Base-by-base conservation (phyloP, 2,797 vertebrate genomes). In the Onychomys arenicola region DNA sequence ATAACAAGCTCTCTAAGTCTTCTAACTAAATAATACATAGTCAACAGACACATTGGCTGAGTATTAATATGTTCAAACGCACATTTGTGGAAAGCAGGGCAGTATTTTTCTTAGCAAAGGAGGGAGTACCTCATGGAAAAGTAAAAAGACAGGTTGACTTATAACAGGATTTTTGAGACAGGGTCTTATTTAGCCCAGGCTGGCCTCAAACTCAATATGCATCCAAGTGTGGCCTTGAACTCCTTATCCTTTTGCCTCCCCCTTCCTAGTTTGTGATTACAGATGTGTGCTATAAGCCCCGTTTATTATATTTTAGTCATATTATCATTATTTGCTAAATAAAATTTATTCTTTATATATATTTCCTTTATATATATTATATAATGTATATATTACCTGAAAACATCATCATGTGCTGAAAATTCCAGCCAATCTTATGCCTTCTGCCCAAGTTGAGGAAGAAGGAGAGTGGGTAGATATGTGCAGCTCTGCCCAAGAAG, bases 381-480 rank as follows among this genome's bases (percentile, higher is more conserved):
- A 89, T 98, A 90, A 76, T 6, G n/a, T 55, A 11, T 78, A 34
- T 52, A 89, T 98, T 98, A 99, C 99, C 99, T 98, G 99, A 99
- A 99, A 99, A 99, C 99, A 99, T 99, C 99, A 99, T 99, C 99
- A 99, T 99, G 97, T 99, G 99, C 98, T 99, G 99, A 98, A 99
- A 99, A 98, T 99, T 99, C 98, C 99, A 99, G 86, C 99, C 99
- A 96, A 99, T 99, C 98, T 99, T 99, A 98, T 99, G 99, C 65
- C 99, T 99, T 97, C 99, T 99, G 76, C 99, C 99, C 84, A 99
- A 98, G 98, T 99, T 99, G 98, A 99, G 96, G 73, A 99, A 98
- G 98, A 99, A 99, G 84, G 99, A 99, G 46, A 99, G 99, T 0
- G 99, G 99, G 97, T 99, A 99, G 97, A 99, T 99, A 93, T 99